These are phyloP conservation scores for Aspidapion aeneum DNA, from an alignment of 2,888 invertebrate species.

Conservation along the genomic window DNA sequence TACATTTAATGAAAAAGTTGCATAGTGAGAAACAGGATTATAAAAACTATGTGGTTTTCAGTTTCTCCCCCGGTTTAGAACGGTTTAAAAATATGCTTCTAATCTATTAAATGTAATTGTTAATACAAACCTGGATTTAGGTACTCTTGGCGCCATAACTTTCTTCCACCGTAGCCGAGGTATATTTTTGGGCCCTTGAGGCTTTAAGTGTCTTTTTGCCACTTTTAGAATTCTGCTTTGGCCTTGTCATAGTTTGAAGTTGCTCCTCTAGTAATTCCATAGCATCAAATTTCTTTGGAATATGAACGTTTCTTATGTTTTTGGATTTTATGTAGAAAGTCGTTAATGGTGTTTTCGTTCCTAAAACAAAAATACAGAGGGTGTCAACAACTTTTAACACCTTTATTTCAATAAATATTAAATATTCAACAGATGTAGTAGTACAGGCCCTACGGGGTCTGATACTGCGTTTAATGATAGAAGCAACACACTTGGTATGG, in stretches of 20 bases:
- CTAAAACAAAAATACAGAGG: conserved; percentile 35
- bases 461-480: no score
- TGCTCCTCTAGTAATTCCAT: conserved; percentile 33
- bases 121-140: no score
- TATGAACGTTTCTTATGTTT: conserved; percentile 65
- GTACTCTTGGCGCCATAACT: not conserved
- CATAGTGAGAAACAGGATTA: no score
- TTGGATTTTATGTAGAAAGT: conserved; percentile 60
- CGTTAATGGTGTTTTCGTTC: conserved; percentile 54
- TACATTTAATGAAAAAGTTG: no score
- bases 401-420: not conserved
- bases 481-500: no score
- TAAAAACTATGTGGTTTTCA: no score
- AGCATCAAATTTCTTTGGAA: conserved; percentile 51
- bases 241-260: conserved; percentile 17
- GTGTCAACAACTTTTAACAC: not conserved
- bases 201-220: conserved; percentile 21
- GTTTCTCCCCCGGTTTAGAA: no score
- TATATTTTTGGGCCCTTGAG: conserved; percentile 15
- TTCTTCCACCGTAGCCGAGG: not conserved
- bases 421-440: not conserved
- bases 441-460: no score
- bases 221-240: conserved; percentile 11
- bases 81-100: no score
- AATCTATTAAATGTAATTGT: no score